Evolutionary conservation across 2,113 vertebrate genomes (phyloP).

Genomic region (Oceanodroma tethys): DNA sequence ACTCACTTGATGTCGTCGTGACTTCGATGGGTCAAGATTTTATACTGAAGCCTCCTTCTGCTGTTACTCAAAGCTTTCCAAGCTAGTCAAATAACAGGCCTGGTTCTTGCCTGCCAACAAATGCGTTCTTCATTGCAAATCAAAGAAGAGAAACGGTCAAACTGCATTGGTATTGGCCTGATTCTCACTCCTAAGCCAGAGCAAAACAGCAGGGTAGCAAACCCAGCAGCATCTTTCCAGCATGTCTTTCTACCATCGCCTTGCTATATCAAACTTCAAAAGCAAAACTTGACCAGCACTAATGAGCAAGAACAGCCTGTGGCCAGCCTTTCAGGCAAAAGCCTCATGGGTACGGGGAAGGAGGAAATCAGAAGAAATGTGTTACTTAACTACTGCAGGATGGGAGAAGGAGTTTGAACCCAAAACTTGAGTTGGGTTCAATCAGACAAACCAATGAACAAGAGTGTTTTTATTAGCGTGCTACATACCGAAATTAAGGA

Average conservation of each 20-base stretch:
- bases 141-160: background rate
- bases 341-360: background rate
- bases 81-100: background rate
- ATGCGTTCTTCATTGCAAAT: background rate
- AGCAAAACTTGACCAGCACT: background rate
- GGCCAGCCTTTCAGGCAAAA: background rate
- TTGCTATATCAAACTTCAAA: background rate
- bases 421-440: background rate
- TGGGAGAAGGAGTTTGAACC: background rate
- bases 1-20: fast-evolving
- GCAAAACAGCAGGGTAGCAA: background rate
- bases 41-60: background rate
- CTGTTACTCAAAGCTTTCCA: background rate
- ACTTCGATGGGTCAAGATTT: background rate
- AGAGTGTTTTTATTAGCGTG: background rate
- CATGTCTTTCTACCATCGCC: background rate
- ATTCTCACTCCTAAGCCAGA: background rate
- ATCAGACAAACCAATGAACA: background rate
- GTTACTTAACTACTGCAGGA: background rate
- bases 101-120: background rate
- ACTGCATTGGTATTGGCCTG: background rate
- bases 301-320: background rate
- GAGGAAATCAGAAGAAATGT: background rate
- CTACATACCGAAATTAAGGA: background rate
- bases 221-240: background rate